Evolutionary conservation across 1,140 invertebrate genomes (phyloP), one percentile per base, ranked within the genome.

Genomic region (Penaeus chinensis): DNA sequence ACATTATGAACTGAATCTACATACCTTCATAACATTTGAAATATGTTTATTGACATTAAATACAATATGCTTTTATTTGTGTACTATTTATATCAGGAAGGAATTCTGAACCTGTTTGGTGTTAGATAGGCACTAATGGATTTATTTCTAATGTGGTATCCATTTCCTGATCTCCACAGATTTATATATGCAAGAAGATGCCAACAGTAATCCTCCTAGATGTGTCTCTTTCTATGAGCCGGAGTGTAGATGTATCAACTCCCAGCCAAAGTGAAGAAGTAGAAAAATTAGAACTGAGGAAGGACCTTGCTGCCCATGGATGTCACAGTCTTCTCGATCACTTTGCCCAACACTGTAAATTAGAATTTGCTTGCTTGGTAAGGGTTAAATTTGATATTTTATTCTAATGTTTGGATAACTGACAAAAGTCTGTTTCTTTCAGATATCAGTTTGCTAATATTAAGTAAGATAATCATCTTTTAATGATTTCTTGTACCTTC

Each of bases 361-460:
- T 99, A 79, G 98, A 99, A 93, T 98, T 98, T 93, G 95, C 97
- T 18, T 94, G 97, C n/a, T 92, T 99, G 92, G 96, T 98, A 93
- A 93, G 92, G 91, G 91, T 90, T 84, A 82, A 19, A 19, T 18
- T 42, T 60, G 61, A 10, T 84, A 74, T 90, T 77, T 90, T 92
- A 91, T 91, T 98, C 18, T 93, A 94, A 89, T 94, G 94, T 86
- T 92, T 97, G 18, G 95, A 96, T 90, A 95, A 96, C 91, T 92
- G 96, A 97, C 90, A 5, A 74, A 74, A 32, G 19, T 69, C 32
- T 69, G 22, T 74, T 37, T 37, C 0, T n/a, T 7, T 74, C 27
- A 32, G 32, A 37, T 13, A 74, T 74, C 7, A 37, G 0, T 74
- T 24, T 27, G 20, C 27, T 24, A 16, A 54, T 54, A 54, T 54